phyloP scores from a whole-genome alignment of 2,113 vertebrate species.

The Trochalopteron elliotii region DNA sequence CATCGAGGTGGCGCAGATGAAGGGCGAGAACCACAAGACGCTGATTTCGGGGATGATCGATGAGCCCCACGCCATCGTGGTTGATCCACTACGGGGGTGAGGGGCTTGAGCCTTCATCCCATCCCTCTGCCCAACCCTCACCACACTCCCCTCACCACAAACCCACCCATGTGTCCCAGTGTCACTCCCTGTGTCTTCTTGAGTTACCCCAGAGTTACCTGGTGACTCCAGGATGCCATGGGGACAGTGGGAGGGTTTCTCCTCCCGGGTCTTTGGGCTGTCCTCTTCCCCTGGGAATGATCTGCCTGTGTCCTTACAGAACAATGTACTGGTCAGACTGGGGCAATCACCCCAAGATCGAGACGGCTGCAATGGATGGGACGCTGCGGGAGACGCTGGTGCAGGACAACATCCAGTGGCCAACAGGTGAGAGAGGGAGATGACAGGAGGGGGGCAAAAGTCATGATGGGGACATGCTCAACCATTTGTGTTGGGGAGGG shows the following conservation, averaged over 20 bases:
- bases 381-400: slow-evolving; percentile 91
- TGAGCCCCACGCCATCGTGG: slow-evolving; percentile 93
- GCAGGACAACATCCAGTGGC: slow-evolving; percentile 97
- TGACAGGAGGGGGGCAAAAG: neutral
- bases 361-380: slow-evolving; percentile 95
- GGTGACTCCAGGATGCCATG: fast-evolving
- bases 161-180: fast-evolving
- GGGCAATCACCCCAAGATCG: slow-evolving; percentile 98
- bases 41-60: slow-evolving; percentile 98
- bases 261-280: fast-evolving
- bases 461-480: fast-evolving
- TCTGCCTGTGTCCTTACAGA: slow-evolving; percentile 56
- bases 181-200: neutral
- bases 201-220: neutral
- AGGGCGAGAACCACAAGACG: slow-evolving; percentile 92
- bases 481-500: fast-evolving
- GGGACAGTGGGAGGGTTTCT: neutral
- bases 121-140: neutral
- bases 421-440: slow-evolving; percentile 77
- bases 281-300: neutral
- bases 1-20: slow-evolving; percentile 95
- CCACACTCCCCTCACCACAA: fast-evolving
- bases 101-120: neutral
- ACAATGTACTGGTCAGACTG: slow-evolving; percentile 99
- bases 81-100: slow-evolving; percentile 91